phyloP scores from a whole-genome alignment of 2,113 vertebrate species.

The Cynocephalus volans region DNA sequence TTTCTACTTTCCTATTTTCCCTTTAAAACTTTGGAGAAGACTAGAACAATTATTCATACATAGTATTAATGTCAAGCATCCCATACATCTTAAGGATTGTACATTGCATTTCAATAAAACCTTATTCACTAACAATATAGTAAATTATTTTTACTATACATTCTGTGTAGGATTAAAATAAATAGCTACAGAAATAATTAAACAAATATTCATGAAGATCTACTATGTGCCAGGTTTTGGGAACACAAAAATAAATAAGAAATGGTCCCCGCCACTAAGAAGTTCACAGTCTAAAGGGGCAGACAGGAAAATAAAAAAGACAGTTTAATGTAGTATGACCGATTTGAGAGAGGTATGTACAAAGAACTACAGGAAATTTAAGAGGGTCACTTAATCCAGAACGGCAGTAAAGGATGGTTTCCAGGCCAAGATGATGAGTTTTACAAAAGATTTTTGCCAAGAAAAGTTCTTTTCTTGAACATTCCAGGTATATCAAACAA shows the following conservation, averaged over 20 bases:
- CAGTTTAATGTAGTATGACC: not conserved
- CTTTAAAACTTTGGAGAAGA: constrained; percentile 51
- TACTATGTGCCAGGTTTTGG: not conserved
- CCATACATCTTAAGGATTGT: not conserved
- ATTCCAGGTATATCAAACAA: not conserved
- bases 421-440: not conserved
- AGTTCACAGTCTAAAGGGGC: constrained; percentile 22
- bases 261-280: constrained; percentile 55
- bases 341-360: not conserved
- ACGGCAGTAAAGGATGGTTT: not conserved
- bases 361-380: not conserved
- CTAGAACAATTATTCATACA: constrained; percentile 41
- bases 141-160: constrained; percentile 58
- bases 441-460: not conserved
- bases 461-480: not conserved
- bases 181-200: constrained; percentile 73
- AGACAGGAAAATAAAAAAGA: constrained; percentile 35
- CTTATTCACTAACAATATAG: not conserved
- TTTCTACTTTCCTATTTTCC: constrained; percentile 48
- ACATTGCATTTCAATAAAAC: constrained; percentile 49
- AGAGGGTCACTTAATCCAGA: not conserved
- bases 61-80: constrained; percentile 53
- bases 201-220: constrained; percentile 50
- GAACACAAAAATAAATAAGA: constrained; percentile 70
- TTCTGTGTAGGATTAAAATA: constrained; percentile 61